phyloP scores from a whole-genome alignment of 64 coral and sea anemone species.

The Montipora foliosa region DNA sequence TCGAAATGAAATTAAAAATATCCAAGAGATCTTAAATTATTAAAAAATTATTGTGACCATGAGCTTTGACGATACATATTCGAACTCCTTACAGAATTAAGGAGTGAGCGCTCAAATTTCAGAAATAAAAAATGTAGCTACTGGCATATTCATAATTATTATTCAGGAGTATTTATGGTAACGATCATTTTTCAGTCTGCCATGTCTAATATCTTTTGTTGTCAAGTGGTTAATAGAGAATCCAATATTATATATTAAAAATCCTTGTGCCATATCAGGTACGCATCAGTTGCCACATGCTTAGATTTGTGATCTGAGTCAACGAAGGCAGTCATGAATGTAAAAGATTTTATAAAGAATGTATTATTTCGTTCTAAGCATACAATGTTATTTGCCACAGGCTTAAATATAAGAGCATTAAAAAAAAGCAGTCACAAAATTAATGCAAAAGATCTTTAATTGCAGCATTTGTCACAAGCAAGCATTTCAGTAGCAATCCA shows the following conservation, averaged over 20 bases:
- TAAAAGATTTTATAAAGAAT: no score
- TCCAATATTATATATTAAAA: conserved; percentile 22
- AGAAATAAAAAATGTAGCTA: neutral
- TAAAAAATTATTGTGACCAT: neutral
- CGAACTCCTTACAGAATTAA: neutral
- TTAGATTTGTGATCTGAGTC: neutral
- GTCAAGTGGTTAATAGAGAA: neutral
- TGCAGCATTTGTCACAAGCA: no score
- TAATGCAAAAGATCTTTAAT: no score
- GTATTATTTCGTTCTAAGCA: no score
- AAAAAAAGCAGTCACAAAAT: no score
- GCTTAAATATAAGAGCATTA: no score
- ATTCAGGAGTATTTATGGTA: neutral
- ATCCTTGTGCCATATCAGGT: neutral
- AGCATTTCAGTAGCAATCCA: no score
- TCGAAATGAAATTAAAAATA: neutral
- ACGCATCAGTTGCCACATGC: neutral
- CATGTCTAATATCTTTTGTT: conserved; percentile 1
- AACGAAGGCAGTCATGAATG: no score
- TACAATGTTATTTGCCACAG: no score
- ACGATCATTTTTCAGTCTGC: neutral
- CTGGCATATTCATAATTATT: neutral
- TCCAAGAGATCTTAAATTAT: no score
- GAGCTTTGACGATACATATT: neutral
- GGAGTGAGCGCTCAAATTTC: neutral